Conservation (phyloP, 2,797 vertebrate genomes). For the Enteromius viviparus region DNA sequence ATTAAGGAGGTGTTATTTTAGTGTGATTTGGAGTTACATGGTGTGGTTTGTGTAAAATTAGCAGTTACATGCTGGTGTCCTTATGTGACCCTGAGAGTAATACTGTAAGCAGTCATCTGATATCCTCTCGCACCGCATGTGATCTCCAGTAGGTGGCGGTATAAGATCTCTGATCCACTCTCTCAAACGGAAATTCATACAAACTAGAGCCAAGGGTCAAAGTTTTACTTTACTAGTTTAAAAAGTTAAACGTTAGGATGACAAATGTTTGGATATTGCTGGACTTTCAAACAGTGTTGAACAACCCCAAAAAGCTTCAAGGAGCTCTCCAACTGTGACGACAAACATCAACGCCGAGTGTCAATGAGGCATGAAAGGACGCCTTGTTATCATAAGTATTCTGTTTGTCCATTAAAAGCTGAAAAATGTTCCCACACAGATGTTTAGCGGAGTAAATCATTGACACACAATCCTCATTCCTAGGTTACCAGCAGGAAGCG, state of each 20-base stretch:
- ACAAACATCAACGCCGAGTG: not conserved
- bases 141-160: constrained; percentile 57
- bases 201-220: not conserved
- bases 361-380: constrained; percentile 32
- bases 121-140: constrained; percentile 6
- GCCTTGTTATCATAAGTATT: constrained; percentile 47
- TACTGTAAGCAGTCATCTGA: not conserved
- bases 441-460: constrained; percentile 50
- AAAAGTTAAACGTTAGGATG: not conserved
- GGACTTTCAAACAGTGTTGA: constrained; percentile 5
- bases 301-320: not conserved
- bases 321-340: not conserved
- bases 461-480: constrained; percentile 46
- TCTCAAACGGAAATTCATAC: not conserved
- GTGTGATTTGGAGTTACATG: no score
- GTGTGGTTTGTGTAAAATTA: no score
- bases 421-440: constrained; percentile 39
- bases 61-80: not conserved
- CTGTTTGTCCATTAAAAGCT: constrained; percentile 48
- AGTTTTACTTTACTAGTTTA: not conserved
- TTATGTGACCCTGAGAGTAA: not conserved
- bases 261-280: not conserved
- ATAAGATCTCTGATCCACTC: not conserved
- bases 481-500: constrained; percentile 47
- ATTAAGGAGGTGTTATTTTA: no score